These are phyloP conservation scores for Pemphigus obesinymphae DNA, from an alignment of 1,140 invertebrate species.

Conservation along the genomic window DNA sequence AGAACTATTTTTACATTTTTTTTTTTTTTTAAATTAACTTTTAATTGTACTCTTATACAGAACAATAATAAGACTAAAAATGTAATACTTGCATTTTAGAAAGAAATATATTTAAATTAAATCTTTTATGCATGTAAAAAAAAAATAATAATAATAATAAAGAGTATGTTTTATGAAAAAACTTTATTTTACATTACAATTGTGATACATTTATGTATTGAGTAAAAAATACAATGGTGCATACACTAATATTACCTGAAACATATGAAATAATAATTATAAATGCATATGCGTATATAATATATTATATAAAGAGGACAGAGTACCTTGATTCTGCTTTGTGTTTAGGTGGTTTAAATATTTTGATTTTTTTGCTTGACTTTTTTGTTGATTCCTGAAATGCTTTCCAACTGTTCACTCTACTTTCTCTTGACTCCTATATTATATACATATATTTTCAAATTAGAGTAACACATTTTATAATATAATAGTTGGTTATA, in stretches of 20 bases:
- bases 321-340: constrained; percentile 87
- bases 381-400: constrained; percentile 75
- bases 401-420: constrained; percentile 93
- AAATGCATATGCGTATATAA: not conserved
- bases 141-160: not conserved
- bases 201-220: not conserved
- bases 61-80: not conserved
- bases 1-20: not conserved
- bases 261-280: not conserved
- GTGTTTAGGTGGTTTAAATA: constrained; percentile 88
- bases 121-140: not conserved
- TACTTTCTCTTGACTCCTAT: constrained; percentile 84
- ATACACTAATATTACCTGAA: not conserved
- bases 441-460: constrained; percentile 46
- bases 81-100: not conserved
- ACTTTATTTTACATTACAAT: constrained; percentile 14
- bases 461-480: not conserved
- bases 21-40: not conserved
- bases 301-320: not conserved
- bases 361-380: constrained; percentile 69
- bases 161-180: not conserved
- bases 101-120: not conserved
- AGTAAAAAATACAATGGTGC: not conserved
- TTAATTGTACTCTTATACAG: not conserved
- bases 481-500: no score